Evolutionary conservation across 2,797 vertebrate species (phyloP), one percentile per base, ranked within the genome.

Genomic region (Tangara arthus): DNA sequence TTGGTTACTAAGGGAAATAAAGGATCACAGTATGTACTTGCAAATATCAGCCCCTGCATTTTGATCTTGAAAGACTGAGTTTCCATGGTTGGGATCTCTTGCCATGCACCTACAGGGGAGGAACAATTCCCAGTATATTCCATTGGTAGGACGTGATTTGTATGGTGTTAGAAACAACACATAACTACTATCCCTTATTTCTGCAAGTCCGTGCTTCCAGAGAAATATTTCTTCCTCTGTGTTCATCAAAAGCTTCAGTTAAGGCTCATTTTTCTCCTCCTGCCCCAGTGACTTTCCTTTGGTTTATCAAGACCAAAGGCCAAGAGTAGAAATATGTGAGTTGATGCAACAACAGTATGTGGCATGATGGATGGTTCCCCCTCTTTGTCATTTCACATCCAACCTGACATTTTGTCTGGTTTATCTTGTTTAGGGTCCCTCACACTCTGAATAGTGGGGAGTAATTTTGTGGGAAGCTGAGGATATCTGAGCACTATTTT

Each of bases 21-120:
- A 81, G 12, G 34, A 59, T 17, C 12, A 37, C 0, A 6, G 18
- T 57, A 79, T 87, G 22, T 26, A 42, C 14, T 53, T 37, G 7
- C 12, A 41, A 52, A 41, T 70, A 49, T 26, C 23, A 71, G 1
- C 9, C 18, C 13, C 23, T 63, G 15, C 12, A 65, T 42, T 30
- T 44, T 61, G 37, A 21, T 64, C 15, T 53, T 71, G 16, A 41
- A 75, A 64, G 15, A 56, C 2, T 64, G 27, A 4, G 1, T 81
- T 60, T 49, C 22, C 9, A 3, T 11, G 30, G 3, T 6, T 72
- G 5, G 3, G 1, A 3, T 79, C 12, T 23, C n/a, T 71, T 53
- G 21, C 15, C 6, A 6, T n/a, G 13, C 9, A 57, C 1, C 7
- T 39, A 28, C 8, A 75, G 15, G 3, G 0, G 1, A n/a, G 21